Conservation (phyloP, 2,888 invertebrate species). For the Chouioia cunea region DNA sequence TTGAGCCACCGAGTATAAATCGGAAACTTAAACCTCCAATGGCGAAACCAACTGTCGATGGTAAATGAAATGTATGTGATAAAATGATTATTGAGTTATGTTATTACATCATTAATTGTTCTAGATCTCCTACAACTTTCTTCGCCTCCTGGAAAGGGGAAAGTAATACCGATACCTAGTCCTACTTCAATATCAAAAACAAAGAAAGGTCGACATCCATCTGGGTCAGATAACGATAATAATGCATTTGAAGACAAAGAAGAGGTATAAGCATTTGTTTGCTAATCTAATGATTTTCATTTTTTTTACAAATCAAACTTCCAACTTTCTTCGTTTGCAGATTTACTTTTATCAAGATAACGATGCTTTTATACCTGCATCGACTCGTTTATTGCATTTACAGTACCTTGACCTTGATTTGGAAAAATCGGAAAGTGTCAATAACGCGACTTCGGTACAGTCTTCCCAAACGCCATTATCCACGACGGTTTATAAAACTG, state of each 20-base stretch:
- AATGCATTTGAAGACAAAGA: conserved; percentile 68
- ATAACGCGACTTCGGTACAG: conserved; percentile 64
- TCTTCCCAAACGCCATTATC: conserved; percentile 67
- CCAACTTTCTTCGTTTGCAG: conserved; percentile 50
- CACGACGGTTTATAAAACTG: conserved; percentile 86
- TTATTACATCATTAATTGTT: conserved; percentile 44
- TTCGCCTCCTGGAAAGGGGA: conserved; percentile 66
- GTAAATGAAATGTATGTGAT: conserved; percentile 49
- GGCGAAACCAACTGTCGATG: conserved; percentile 52
- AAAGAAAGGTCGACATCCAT: conserved; percentile 60
- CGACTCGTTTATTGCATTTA: conserved; percentile 68
- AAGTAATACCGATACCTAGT: conserved; percentile 71
- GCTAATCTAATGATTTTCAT: background rate
- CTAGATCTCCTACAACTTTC: conserved; percentile 64
- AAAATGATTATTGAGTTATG: conserved; percentile 14
- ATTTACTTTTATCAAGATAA: conserved; percentile 63
- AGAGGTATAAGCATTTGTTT: conserved; percentile 58
- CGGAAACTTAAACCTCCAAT: conserved; percentile 72
- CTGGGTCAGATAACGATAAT: conserved; percentile 69
- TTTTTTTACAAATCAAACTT: conserved; percentile 18
- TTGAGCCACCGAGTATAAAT: conserved; percentile 82
- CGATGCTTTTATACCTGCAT: conserved; percentile 56
- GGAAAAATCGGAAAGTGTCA: conserved; percentile 71
- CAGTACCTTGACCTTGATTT: conserved; percentile 92
- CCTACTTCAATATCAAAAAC: conserved; percentile 68